Conservation (phyloP, 35 echinoderm and acorn worm genomes). For the Apostichopus californicus region DNA sequence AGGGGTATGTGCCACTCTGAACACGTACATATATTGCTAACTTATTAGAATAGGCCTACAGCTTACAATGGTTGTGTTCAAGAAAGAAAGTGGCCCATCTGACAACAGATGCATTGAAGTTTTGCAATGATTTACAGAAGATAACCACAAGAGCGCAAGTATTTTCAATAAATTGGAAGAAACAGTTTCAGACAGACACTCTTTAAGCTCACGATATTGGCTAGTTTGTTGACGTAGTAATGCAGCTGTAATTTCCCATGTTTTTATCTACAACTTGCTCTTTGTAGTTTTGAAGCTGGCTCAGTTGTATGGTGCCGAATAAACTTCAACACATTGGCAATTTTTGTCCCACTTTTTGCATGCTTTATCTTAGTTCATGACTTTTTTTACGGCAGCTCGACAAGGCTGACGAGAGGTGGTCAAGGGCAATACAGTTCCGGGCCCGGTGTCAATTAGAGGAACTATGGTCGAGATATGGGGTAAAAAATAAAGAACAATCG, state of each 20-base stretch:
- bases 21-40: background rate
- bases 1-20: conserved; percentile 5
- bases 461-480: too few species aligned
- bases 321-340: too few species aligned
- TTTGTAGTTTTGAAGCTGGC: too few species aligned
- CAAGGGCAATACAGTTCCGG: too few species aligned
- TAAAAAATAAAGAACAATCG: too few species aligned
- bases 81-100: conserved; percentile 4
- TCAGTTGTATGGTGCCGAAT: too few species aligned
- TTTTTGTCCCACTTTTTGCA: too few species aligned
- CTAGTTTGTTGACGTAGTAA: too few species aligned
- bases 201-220: conserved; percentile 3
- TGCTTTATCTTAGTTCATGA: background rate
- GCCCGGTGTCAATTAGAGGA: too few species aligned
- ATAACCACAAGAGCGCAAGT: conserved; percentile 4
- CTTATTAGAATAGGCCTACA: background rate
- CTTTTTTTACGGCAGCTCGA: background rate
- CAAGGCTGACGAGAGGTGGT: too few species aligned
- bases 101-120: conserved; percentile 6
- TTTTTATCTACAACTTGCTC: too few species aligned
- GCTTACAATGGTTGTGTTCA: background rate
- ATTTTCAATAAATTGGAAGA: conserved; percentile 15
- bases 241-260: too few species aligned
- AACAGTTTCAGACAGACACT: conserved; percentile 6
- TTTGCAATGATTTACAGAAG: conserved; percentile 14